Percentiles rank a stretch among this genome's conserved stretches.
Conservation (phyloP, 2,888 invertebrate genomes). For the Julus scanicus region DNA sequence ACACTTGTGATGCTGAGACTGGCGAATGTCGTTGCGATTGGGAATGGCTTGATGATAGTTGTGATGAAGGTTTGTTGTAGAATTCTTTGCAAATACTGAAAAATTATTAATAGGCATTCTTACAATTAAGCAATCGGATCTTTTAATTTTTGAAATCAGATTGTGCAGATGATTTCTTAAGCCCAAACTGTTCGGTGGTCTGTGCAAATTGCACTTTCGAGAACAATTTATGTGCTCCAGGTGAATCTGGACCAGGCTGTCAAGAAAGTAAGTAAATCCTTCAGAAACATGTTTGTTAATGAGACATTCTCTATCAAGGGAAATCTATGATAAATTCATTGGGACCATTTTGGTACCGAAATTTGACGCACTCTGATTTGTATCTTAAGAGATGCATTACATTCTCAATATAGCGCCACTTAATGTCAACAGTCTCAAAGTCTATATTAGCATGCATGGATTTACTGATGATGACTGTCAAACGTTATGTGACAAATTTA, state of each 20-base stretch:
- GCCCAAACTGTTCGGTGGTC: slow-evolving; percentile 82
- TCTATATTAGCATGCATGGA: slow-evolving; percentile 84
- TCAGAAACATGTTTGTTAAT: neutral
- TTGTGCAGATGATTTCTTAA: slow-evolving; percentile 82
- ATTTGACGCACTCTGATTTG: neutral
- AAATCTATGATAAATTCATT: too few species aligned
- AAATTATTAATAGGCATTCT: neutral
- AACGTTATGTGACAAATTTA: slow-evolving; percentile 63
- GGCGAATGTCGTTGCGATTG: slow-evolving; percentile 86
- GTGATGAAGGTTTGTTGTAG: slow-evolving; percentile 67
- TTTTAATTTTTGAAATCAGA: slow-evolving; percentile 66
- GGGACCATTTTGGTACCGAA: too few species aligned
- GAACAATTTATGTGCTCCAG: slow-evolving; percentile 80
- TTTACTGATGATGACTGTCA: slow-evolving; percentile 74
- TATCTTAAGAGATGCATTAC: neutral
- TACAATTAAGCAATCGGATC: neutral
- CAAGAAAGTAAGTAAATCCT: slow-evolving; percentile 71
- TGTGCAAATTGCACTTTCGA: slow-evolving; percentile 74
- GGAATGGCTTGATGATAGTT: slow-evolving; percentile 82
- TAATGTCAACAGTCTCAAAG: slow-evolving; percentile 81
- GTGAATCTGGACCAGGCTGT: slow-evolving; percentile 85
- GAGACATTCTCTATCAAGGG: too few species aligned
- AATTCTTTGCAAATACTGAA: neutral
- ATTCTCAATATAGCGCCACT: slow-evolving; percentile 72
- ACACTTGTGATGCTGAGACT: slow-evolving; percentile 82